Percentiles rank a stretch among this genome's conserved stretches.
phyloP scores from a whole-genome alignment of 2,113 vertebrate species.

The Peromyscus californicus region DNA sequence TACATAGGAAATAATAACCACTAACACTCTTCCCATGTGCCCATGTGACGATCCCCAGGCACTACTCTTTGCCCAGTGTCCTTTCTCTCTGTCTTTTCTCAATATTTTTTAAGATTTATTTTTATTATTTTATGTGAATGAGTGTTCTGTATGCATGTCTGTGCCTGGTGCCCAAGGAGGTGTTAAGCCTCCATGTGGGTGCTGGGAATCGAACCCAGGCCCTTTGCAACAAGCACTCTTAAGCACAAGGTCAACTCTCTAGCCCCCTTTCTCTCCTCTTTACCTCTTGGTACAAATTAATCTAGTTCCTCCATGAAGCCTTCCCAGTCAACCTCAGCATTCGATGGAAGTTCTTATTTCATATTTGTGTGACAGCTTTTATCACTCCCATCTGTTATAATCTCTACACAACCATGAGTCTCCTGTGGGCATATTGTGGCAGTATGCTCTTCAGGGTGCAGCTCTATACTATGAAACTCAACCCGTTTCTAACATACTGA shows the following conservation, averaged over 20 bases:
- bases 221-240: neutral
- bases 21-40: neutral
- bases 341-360: neutral
- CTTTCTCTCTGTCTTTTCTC: neutral
- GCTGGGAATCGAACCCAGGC: neutral
- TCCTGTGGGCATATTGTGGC: neutral
- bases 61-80: neutral
- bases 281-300: neutral
- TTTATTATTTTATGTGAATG: neutral
- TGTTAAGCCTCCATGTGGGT: neutral
- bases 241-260: neutral
- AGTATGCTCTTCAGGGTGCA: fast-evolving
- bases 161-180: neutral
- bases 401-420: neutral
- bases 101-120: neutral
- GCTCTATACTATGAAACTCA: neutral
- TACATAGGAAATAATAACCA: neutral
- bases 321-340: neutral
- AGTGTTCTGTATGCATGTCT: neutral
- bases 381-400: neutral
- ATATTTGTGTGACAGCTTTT: neutral
- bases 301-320: constrained; percentile 12
- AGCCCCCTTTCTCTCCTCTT: neutral
- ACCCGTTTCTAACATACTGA: too few species aligned
- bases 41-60: neutral